These are phyloP conservation scores for Lota lota DNA, from an alignment of 2,113 vertebrate species.

Conservation along the genomic window DNA sequence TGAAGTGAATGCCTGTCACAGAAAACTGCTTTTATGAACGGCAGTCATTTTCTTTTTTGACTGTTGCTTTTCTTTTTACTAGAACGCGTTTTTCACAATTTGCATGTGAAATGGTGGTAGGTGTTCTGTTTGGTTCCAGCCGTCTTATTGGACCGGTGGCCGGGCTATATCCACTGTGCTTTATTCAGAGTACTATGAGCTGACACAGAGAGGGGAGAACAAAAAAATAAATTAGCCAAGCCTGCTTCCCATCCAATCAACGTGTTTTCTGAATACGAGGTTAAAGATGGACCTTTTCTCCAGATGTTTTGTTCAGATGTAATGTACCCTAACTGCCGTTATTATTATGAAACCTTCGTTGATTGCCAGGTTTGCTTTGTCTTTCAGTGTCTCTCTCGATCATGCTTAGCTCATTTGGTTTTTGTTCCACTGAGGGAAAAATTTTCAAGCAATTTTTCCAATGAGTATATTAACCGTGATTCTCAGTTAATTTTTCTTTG, in stretches of 20 bases:
- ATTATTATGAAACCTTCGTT: constrained; percentile 17
- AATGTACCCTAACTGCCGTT: constrained; percentile 7
- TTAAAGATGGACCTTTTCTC: not conserved
- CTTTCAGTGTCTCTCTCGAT: constrained; percentile 25
- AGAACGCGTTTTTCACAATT: constrained; percentile 37
- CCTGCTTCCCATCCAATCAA: not conserved
- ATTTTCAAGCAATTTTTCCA: constrained; percentile 37
- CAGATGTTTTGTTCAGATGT: constrained; percentile 8
- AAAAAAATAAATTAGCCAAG: too few relatives aligned
- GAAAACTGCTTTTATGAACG: constrained; percentile 31
- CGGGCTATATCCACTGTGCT: constrained; percentile 18
- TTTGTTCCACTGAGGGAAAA: constrained; percentile 24
- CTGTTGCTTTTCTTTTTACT: constrained; percentile 15
- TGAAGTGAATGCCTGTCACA: constrained; percentile 28
- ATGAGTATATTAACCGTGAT: constrained; percentile 23
- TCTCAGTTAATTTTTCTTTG: not conserved
- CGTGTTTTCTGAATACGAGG: not conserved
- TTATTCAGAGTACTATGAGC: not conserved
- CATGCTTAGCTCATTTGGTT: constrained; percentile 15
- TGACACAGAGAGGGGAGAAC: too few relatives aligned
- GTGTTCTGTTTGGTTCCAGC: not conserved
- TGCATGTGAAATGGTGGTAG: constrained; percentile 52
- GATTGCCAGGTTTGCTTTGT: constrained; percentile 21
- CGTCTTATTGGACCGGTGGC: constrained; percentile 11
- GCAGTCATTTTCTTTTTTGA: constrained; percentile 4